phyloP scores from a whole-genome alignment of 2,888 invertebrate genomes.

The Micropterix aruncella region DNA sequence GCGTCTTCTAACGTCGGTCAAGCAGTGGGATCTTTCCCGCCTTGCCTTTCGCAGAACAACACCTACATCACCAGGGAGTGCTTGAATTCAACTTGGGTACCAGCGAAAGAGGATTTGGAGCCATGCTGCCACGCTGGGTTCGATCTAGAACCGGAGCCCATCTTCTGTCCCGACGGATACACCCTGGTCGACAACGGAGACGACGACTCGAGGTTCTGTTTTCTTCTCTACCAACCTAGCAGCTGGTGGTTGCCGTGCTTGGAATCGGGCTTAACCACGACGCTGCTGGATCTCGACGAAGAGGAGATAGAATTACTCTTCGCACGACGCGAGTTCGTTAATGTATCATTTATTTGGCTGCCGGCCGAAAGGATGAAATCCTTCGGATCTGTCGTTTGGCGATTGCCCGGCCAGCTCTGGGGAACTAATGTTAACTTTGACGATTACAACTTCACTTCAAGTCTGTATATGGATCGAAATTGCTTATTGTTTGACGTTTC shows the following conservation, averaged over 20 bases:
- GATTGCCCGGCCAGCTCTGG: constrained; percentile 28
- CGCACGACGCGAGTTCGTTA: constrained; percentile 13
- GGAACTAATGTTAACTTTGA: constrained; percentile 15
- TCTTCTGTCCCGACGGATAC: constrained; percentile 24
- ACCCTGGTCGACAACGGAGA: constrained; percentile 20
- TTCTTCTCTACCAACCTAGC: constrained; percentile 19
- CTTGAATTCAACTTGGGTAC: constrained; percentile 21
- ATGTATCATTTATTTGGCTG: constrained; percentile 27
- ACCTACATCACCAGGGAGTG: constrained; percentile 15
- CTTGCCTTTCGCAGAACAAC: constrained; percentile 7
- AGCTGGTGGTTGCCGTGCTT: constrained; percentile 28
- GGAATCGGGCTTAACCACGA: constrained; percentile 25
- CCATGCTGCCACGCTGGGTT: constrained; percentile 21
- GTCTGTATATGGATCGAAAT: constrained; percentile 18
- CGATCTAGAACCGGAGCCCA: constrained; percentile 17
- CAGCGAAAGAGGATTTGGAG: constrained; percentile 17
- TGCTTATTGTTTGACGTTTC: constrained; percentile 25
- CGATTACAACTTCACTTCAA: constrained; percentile 7
- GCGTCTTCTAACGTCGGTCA: background rate
- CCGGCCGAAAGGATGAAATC: constrained; percentile 28
- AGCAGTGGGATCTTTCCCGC: constrained; percentile 7
- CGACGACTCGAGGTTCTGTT: constrained; percentile 21
- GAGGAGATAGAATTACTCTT: constrained; percentile 21
- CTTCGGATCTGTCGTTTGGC: constrained; percentile 30
- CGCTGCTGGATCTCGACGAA: constrained; percentile 23